Evolutionary conservation across 2,888 invertebrate genomes (phyloP).

Genomic region (Sphaeridia pumilis): DNA sequence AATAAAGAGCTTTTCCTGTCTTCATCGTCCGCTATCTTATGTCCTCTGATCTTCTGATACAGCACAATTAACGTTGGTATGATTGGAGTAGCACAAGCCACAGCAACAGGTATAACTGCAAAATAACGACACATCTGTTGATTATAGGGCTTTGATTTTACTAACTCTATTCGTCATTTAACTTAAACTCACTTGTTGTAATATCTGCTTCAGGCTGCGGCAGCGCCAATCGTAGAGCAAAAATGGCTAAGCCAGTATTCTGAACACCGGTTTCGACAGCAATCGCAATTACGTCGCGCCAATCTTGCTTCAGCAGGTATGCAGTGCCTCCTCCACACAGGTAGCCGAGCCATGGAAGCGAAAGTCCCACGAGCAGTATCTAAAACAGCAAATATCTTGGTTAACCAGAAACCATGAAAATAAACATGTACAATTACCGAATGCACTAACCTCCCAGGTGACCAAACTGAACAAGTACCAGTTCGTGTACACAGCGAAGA

Average conservation of each 20-base stretch:
- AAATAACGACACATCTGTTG: no score
- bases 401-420: not conserved
- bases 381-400: slow-evolving; percentile 39
- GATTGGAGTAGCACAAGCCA: slow-evolving; percentile 86
- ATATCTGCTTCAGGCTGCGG: slow-evolving; percentile 77
- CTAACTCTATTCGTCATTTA: not conserved
- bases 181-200: slow-evolving; percentile 54
- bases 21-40: slow-evolving; percentile 12
- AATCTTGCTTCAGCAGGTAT: slow-evolving; percentile 49
- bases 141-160: slow-evolving; percentile 2
- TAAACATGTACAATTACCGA: not conserved
- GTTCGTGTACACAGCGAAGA: slow-evolving; percentile 81
- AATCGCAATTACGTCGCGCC: slow-evolving; percentile 67
- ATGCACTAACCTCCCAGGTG: slow-evolving; percentile 60
- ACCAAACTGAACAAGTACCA: slow-evolving; percentile 77
- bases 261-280: slow-evolving; percentile 87
- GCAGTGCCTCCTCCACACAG: slow-evolving; percentile 55
- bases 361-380: slow-evolving; percentile 68
- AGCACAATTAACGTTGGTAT: slow-evolving; percentile 44
- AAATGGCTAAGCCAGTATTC: slow-evolving; percentile 85
- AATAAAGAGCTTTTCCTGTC: slow-evolving; percentile 24
- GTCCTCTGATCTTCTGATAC: slow-evolving; percentile 19
- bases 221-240: slow-evolving; percentile 67
- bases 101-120: slow-evolving; percentile 73
- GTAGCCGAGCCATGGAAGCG: slow-evolving; percentile 73